phyloP scores from a whole-genome alignment of 2,113 vertebrate species.

The Neomonachus schauinslandi region DNA sequence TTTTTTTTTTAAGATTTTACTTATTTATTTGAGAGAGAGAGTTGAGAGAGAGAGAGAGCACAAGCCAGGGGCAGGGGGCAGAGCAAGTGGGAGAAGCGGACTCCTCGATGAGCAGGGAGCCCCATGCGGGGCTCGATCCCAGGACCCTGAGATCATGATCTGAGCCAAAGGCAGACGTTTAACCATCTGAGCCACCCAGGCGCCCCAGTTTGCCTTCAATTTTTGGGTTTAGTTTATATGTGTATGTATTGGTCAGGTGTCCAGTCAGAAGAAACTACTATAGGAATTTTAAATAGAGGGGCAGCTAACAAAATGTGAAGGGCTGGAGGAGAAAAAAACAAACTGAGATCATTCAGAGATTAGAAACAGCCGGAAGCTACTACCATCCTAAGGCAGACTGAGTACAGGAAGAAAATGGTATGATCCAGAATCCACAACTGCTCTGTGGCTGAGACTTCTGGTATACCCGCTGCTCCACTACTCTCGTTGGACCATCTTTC shows the following conservation, averaged over 20 bases:
- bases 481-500: not conserved
- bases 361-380: not conserved
- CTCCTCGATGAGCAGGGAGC: not conserved
- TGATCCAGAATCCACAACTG: not conserved
- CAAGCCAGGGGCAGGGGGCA: rapidly evolving
- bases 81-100: not conserved
- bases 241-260: not conserved
- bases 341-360: not conserved
- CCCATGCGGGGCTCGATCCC: not conserved
- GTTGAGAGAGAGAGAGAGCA: too few relatives aligned
- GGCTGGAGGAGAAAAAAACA: not conserved
- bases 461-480: too few relatives aligned
- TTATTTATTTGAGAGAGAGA: not conserved
- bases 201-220: not conserved
- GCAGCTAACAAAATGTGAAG: not conserved
- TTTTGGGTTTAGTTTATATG: not conserved
- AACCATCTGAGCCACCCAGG: not conserved
- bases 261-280: not conserved
- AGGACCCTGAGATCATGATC: not conserved
- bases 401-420: not conserved
- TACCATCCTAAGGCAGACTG: not conserved
- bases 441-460: not conserved
- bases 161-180: not conserved
- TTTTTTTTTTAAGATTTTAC: not conserved
- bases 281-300: not conserved